Percentiles rank a stretch among this genome's conserved stretches.
These are phyloP conservation scores for Pyrgilauda ruficollis DNA, from an alignment of 2,113 vertebrate genomes.

Conservation along the genomic window DNA sequence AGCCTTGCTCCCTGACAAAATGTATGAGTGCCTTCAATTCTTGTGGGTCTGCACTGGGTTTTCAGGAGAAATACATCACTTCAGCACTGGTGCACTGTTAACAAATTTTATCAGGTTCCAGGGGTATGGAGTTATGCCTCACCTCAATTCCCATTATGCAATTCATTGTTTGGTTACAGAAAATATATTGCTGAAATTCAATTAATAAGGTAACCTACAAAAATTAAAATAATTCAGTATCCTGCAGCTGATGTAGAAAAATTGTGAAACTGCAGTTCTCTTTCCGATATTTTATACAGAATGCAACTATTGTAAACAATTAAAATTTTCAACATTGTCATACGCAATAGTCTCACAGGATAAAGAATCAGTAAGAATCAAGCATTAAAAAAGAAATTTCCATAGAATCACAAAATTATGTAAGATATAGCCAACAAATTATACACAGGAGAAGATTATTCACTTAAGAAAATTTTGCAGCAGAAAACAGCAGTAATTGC, in stretches of 20 bases:
- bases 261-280: conserved; percentile 9
- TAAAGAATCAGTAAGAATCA: background rate
- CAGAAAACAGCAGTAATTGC: background rate
- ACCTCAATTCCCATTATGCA: background rate
- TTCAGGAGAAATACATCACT: conserved; percentile 36
- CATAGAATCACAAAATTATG: background rate
- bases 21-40: background rate
- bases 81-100: background rate
- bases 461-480: background rate
- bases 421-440: background rate
- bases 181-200: conserved; percentile 4
- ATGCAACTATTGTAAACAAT: background rate
- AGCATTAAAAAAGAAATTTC: background rate
- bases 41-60: conserved; percentile 22
- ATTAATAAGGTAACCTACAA: background rate
- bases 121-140: background rate
- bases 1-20: conserved; percentile 62
- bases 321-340: background rate
- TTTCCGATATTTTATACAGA: conserved; percentile 4
- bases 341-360: background rate
- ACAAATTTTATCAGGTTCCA: conserved; percentile 5
- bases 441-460: background rate
- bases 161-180: background rate
- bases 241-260: background rate
- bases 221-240: conserved; percentile 32